Percentiles rank a stretch among this genome's conserved stretches.
These are phyloP conservation scores for Sclerurus mexicanus DNA, from an alignment of 2,113 vertebrate species.

Conservation along the genomic window DNA sequence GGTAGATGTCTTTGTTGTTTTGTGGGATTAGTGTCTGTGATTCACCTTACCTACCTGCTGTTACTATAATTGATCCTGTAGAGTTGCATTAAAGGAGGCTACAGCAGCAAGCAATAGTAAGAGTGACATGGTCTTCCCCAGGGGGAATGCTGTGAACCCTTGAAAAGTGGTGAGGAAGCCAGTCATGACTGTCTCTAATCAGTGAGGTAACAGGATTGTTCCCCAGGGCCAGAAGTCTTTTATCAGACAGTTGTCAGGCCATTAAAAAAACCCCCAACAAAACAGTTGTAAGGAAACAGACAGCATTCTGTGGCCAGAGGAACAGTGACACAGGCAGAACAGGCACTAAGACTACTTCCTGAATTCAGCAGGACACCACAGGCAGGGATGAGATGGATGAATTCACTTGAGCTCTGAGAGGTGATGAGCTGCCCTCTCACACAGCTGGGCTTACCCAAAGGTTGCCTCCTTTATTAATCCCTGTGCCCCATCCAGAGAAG, in stretches of 20 bases:
- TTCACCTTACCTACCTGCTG: neutral
- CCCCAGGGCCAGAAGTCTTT: neutral
- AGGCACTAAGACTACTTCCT: neutral
- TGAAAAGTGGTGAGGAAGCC: neutral
- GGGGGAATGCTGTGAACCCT: neutral
- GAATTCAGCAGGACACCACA: neutral
- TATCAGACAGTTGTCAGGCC: neutral
- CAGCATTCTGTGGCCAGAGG: neutral
- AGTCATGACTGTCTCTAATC: neutral
- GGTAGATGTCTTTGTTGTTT: neutral
- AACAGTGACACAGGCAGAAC: neutral
- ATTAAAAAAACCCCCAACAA: neutral
- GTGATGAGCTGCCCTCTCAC: neutral
- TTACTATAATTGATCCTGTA: neutral
- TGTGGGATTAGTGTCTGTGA: neutral
- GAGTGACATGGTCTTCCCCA: rapidly evolving
- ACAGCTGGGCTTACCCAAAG: neutral
- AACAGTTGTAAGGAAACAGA: neutral
- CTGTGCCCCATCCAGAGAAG: neutral
- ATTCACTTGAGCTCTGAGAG: neutral
- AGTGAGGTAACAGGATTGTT: neutral
- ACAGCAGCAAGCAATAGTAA: neutral
- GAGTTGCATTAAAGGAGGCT: neutral
- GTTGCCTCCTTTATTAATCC: neutral
- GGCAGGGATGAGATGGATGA: rapidly evolving